phyloP scores from a whole-genome alignment of 2,797 vertebrate species.

The Cephalopachus bancanus region DNA sequence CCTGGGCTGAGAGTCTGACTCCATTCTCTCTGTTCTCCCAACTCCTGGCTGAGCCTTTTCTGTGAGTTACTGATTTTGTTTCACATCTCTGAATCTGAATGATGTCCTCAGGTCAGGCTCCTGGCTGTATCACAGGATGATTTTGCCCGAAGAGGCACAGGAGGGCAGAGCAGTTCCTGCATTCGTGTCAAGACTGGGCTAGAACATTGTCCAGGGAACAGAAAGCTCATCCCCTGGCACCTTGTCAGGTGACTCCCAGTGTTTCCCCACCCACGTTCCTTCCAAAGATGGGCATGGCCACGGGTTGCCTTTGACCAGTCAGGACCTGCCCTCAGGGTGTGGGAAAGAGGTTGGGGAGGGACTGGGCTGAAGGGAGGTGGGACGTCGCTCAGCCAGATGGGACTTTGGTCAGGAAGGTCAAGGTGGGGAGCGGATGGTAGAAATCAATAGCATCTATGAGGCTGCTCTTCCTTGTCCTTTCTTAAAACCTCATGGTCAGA shows the following conservation, averaged over 20 bases:
- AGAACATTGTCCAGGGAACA: not conserved
- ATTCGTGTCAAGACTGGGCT: not conserved
- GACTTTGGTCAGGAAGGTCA: constrained; percentile 5
- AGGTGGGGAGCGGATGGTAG: not conserved
- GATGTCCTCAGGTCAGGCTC: not conserved
- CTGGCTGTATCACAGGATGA: not conserved
- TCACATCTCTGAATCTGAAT: not conserved
- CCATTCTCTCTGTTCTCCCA: constrained; percentile 9
- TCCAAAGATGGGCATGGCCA: not conserved
- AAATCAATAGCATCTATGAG: not conserved
- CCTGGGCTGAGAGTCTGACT: not conserved
- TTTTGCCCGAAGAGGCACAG: not conserved
- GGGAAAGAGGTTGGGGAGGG: not conserved
- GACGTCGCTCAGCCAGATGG: not conserved
- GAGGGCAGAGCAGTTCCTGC: not conserved
- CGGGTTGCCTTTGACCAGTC: not conserved
- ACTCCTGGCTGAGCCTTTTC: not conserved
- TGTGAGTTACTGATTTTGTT: not conserved
- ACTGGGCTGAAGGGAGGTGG: not conserved
- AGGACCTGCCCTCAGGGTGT: not conserved
- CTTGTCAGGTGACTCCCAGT: not conserved
- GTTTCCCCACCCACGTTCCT: not conserved
- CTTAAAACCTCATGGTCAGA: not conserved
- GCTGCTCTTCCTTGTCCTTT: not conserved
- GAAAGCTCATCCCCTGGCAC: no score